Conservation (phyloP, 2,888 invertebrate species). For the Argyresthia goedartella region DNA sequence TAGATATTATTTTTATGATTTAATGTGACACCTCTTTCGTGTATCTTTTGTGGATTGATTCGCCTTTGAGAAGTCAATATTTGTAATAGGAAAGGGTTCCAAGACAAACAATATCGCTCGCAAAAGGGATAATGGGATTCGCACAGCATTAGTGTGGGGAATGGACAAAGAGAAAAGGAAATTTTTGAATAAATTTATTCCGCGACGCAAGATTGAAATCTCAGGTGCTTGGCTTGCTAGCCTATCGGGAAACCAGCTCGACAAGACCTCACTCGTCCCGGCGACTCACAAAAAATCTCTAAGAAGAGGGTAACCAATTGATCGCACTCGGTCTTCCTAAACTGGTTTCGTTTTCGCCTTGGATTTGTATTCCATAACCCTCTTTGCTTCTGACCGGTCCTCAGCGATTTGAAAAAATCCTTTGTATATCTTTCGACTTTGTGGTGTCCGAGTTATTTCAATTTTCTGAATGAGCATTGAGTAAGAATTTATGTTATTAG, state of each 20-base stretch:
- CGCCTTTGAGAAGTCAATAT: too few relatives aligned
- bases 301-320: constrained; percentile 13
- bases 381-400: constrained; percentile 32
- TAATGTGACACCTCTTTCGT: too few relatives aligned
- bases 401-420: constrained; percentile 42
- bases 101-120: constrained; percentile 1
- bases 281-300: constrained; percentile 6
- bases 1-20: too few relatives aligned
- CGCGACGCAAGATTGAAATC: constrained; percentile 62
- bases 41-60: too few relatives aligned
- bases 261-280: constrained; percentile 23
- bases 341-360: constrained; percentile 33
- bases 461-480: too few relatives aligned
- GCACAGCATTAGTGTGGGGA: constrained; percentile 12
- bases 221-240: constrained; percentile 51
- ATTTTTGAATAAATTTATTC: constrained; percentile 57
- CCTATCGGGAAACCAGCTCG: constrained; percentile 25
- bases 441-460: constrained; percentile 7
- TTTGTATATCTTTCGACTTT: constrained; percentile 27
- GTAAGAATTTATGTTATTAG: too few relatives aligned
- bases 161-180: constrained; percentile 39
- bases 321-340: constrained; percentile 19
- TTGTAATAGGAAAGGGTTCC: too few relatives aligned
- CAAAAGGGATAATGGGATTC: constrained; percentile 2
- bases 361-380: constrained; percentile 51